Base-by-base conservation (phyloP, 2,797 vertebrate species). In the Muscicapa comitata region DNA sequence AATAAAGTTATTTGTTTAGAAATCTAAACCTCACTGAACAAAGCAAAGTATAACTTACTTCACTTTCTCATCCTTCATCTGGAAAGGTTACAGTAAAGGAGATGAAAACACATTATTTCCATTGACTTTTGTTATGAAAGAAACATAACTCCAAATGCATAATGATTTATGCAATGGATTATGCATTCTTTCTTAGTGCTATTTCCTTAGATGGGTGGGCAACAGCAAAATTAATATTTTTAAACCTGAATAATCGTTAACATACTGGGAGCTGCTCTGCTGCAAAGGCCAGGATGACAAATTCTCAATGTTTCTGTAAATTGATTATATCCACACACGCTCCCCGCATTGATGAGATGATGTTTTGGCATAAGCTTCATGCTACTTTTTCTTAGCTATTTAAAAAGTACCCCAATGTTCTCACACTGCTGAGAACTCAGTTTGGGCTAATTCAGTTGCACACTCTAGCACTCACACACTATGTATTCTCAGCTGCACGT, bases 201-300 rank as follows among this genome's bases (percentile, higher is more conserved):
- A 13, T 53, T 47, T 77, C 43, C 43, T 63, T 66, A 73, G 51
- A 57, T 48, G 47, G 18, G 68, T 47, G 45, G 61, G 71, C 75
- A 65, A 86, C 57, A 83, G 42, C 25, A 77, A 94, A 91, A 83
- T 50, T 65, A 53, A 24, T 8, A 80, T 45, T 91, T 88, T 71
- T 42, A 83, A 86, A 11, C 25, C 31, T 10, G 58, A 94, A 68
- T 51, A 87, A 91, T 35, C 3, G 2, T 62, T 89, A 83, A 26
- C 24, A 21, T 59, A 62, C n/a, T 66, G 13, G 11, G 33, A 86
- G 43, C 50, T 40, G 17, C 51, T 74, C 37, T 79, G 23, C 37
- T 71, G 50, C 45, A 83, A 79, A 89, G n/a, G 31, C 11, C 72
- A 77, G 78, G 68, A 85, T 11, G 51, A 63, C 19, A 86, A 88